Evolutionary conservation across 2,888 invertebrate genomes (phyloP).

Genomic region (Boloria selene): DNA sequence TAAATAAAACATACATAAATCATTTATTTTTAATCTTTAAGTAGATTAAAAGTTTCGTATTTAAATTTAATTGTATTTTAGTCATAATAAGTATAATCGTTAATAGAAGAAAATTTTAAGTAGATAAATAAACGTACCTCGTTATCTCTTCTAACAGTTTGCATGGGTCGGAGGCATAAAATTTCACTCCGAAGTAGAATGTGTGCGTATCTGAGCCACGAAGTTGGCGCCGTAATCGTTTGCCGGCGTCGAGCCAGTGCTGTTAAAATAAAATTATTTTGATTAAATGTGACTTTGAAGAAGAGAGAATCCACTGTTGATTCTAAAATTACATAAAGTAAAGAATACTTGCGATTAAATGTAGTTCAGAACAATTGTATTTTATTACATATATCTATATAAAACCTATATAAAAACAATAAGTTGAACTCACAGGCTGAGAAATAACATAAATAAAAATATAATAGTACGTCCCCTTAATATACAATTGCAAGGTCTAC

Average conservation of each 20-base stretch:
- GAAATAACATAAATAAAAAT: no score
- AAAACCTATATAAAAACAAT: no score
- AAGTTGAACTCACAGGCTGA: no score
- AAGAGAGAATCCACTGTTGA: background rate
- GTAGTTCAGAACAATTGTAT: no score
- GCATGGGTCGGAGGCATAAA: conserved; percentile 98
- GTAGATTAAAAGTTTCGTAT: no score
- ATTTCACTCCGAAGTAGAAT: conserved; percentile 98
- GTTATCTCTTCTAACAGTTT: conserved; percentile 98
- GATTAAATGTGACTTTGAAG: background rate
- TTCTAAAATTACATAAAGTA: background rate
- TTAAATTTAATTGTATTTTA: no score
- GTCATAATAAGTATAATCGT: no score
- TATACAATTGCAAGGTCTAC: no score
- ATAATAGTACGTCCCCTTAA: no score
- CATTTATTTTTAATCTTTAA: no score
- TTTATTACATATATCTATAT: no score
- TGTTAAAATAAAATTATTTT: conserved; percentile 57
- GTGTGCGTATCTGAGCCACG: conserved; percentile 90
- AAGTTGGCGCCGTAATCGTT: conserved; percentile 93
- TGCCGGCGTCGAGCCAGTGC: conserved; percentile 97
- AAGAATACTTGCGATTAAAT: background rate
- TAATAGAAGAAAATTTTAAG: background rate
- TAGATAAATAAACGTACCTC: conserved; percentile 80
- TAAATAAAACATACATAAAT: no score